Percentiles rank a stretch among this genome's conserved stretches.
Conservation (phyloP, 2,113 vertebrate genomes). For the Sander lucioperca region DNA sequence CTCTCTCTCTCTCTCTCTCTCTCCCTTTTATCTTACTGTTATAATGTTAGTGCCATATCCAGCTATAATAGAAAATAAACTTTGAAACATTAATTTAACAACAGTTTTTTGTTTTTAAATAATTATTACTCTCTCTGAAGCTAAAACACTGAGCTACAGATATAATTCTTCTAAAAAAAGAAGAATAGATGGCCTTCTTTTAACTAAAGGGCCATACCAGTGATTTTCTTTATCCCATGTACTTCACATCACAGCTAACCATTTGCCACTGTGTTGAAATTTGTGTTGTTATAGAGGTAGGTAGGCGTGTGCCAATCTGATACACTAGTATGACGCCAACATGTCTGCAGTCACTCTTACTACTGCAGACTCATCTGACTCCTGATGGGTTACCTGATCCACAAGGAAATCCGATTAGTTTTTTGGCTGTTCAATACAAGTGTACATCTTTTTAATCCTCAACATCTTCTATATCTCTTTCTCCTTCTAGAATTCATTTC, state of each 20-base stretch:
- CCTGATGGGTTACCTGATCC: not conserved
- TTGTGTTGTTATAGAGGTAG: not conserved
- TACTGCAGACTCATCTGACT: conserved; percentile 5
- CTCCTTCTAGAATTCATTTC: not conserved
- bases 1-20: not conserved
- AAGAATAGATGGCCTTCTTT: not conserved
- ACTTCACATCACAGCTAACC: not conserved
- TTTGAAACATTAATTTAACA: conserved; percentile 19
- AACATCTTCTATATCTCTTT: not conserved
- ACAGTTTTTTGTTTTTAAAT: not conserved
- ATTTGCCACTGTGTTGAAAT: too few relatives aligned
- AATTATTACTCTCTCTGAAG: not conserved
- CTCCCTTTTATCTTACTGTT: not conserved
- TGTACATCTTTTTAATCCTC: not conserved
- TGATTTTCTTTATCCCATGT: not conserved
- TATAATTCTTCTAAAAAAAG: not conserved
- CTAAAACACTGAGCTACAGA: not conserved
- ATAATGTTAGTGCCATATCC: conserved; percentile 15
- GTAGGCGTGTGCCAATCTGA: not conserved
- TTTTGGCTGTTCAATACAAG: conserved; percentile 9
- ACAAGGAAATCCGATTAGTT: not conserved
- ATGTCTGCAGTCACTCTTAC: conserved; percentile 8
- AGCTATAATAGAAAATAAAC: conserved; percentile 6
- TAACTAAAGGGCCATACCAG: not conserved
- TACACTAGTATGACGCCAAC: not conserved